Evolutionary conservation across 2,797 vertebrate species (phyloP), one percentile per base, ranked within the genome.

Genomic region (Meriones psammophilus): DNA sequence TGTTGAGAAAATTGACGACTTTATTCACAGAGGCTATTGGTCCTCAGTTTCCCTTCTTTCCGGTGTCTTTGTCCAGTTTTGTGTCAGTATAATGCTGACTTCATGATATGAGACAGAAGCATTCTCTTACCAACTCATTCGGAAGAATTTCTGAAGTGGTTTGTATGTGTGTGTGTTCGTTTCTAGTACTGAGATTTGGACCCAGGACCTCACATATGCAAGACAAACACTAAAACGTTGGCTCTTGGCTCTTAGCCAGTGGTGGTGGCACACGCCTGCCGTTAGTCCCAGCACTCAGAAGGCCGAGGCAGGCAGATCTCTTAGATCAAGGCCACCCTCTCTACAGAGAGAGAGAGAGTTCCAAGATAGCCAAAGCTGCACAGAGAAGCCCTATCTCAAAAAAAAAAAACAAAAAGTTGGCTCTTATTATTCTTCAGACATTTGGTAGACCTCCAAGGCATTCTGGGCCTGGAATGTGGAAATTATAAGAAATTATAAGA

Each of bases 11-110:
- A 86, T 36, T 91, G 28, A 79, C 13, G 9, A 81, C 39, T 76
- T 94, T 80, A 73, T 93, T 91, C 26, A 64, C 56, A 76, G 85
- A 33, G 36, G 14, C 80, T 85, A 88, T 66, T 83, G 42, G 6
- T 28, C 36, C 78, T 3, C 84, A 68, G 18, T 94, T 94, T 56
- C 50, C 77, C 77, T 79, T 79, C 50, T 56, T 56, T 56, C 77
- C 56, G 17, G 50, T 20, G 30, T n/a, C 77, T 79, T 79, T 14
- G 56, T 89, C 22, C 46, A 7, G 14, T 90, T 95, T 94, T 92
- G 36, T 90, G 33, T 66, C n/a, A n/a, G 24, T 28, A 33, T 89
- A 83, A 73, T 79, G 56, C 17, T 69, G 68, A 12, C 33, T 30
- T 76, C 22, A 42, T 28, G 12, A 22, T 20, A 22, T 36, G 69